Conservation (phyloP, 2,113 vertebrate species). For the Alligator sinensis region DNA sequence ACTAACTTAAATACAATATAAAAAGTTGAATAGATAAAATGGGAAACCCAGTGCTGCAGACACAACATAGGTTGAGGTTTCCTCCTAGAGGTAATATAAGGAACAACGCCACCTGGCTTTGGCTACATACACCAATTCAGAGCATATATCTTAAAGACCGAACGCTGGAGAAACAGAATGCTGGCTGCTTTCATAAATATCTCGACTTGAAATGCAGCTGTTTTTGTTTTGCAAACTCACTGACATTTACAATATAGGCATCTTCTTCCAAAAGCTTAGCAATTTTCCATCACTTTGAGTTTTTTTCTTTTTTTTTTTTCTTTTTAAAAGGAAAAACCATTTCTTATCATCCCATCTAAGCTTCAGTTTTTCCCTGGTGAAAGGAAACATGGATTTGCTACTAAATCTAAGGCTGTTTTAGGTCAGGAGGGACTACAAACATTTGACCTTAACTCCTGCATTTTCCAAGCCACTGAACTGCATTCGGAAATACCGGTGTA, state of each 20-base stretch:
- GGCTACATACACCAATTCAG: conserved; percentile 67
- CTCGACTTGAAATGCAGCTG: conserved; percentile 39
- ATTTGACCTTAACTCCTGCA: accelerated
- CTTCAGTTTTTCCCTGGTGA: background rate
- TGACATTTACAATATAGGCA: conserved; percentile 37
- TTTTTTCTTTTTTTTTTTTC: conserved; percentile 25
- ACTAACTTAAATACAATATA: conserved; percentile 76
- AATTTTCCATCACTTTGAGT: background rate
- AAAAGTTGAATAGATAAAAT: conserved; percentile 72
- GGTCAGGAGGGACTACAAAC: accelerated
- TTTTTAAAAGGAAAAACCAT: background rate
- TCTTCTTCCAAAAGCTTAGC: conserved; percentile 43
- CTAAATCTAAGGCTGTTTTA: accelerated
- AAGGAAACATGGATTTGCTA: accelerated
- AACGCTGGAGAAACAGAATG: conserved; percentile 67
- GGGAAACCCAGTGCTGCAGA: conserved; percentile 52
- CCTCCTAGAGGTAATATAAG: conserved; percentile 82
- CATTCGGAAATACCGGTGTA: background rate
- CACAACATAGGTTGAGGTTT: conserved; percentile 83
- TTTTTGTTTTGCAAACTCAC: conserved; percentile 51
- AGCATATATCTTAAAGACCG: conserved; percentile 63
- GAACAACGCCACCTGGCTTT: conserved; percentile 74
- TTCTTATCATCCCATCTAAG: background rate
- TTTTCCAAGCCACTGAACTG: background rate
- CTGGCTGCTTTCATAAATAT: conserved; percentile 60